Conservation (phyloP, 2,113 vertebrate species). For the Aplodontia rufa region DNA sequence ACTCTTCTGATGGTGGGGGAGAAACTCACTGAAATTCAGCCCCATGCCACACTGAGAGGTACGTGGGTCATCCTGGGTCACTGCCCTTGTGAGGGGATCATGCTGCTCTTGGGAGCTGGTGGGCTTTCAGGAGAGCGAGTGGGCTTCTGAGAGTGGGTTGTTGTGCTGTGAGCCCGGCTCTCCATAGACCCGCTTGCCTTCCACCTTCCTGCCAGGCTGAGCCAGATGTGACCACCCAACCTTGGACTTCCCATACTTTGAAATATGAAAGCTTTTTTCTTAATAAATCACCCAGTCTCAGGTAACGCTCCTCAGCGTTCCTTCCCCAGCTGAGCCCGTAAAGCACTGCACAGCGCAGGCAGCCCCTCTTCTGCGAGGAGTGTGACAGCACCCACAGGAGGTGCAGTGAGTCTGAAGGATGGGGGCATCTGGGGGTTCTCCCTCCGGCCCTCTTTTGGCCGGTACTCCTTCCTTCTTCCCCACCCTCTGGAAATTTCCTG, state of each 20-base stretch:
- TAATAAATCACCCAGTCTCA: too few species aligned
- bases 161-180: not conserved
- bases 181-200: not conserved
- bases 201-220: not conserved
- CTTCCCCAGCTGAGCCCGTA: accelerated
- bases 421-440: accelerated
- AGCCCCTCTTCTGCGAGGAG: too few species aligned
- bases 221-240: too few species aligned
- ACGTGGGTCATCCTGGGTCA: not conserved
- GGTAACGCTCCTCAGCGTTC: too few species aligned
- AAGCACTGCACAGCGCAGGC: accelerated
- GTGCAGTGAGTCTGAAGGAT: not conserved
- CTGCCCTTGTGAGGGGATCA: not conserved
- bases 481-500: not conserved
- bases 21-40: not conserved
- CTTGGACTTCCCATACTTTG: too few species aligned
- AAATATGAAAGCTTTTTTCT: too few species aligned
- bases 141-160: not conserved
- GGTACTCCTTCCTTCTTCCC: too few species aligned
- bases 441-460: not conserved
- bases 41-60: not conserved
- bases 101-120: not conserved
- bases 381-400: accelerated
- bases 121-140: not conserved
- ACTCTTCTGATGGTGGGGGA: not conserved